Base-by-base conservation (phyloP, 2,888 invertebrate species). In the Orchestes rusci region DNA sequence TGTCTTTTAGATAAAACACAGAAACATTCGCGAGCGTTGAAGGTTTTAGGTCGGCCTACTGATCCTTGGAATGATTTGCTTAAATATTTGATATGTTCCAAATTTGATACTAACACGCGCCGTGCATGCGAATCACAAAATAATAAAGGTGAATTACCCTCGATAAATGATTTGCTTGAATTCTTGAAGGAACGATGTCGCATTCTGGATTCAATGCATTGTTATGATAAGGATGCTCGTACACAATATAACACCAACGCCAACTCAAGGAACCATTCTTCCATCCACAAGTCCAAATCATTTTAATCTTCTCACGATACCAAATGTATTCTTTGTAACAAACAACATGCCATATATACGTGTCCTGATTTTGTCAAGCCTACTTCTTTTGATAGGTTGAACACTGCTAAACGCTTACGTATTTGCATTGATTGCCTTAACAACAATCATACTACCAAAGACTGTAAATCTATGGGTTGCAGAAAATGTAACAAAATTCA, bases 1-100 rank as follows among this genome's bases (percentile, higher is more conserved):
- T 16, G 28, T 13, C 17, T 47, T 15, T 15, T 50, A 20, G 43
- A 45, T 18, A 27, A 28, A 10, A n/a, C 36, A 10, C 19, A 39
- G n/a, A 27, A 29, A 17, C 40, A 51, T 19, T 17, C 50, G 18
- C 17, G 41, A 4, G 39, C 49, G 8, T 20, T 50, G 7, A 17
- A 49, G 8, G 34, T 20, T 20, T 33, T 50, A 16, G 28, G 34
- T 7, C 13, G 19, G 8, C 41, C 36, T 1, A 43, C 42, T 8
- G 34, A 46, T 8, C 34, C 40, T 10, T 50, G 51, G 46, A 46
- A 49, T 30, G 27, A 31, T 10, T 19, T 50, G 7, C 17, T 51
- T 7, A 46, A 46, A 12, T 32, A 39, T n/a, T 33, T 48, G 13
- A 42, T 45, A 5, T 27, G 19, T 10, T 8, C 28, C 10, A 48